Conservation (phyloP, 2,113 vertebrate genomes). For the Sakesphorus luctuosus region DNA sequence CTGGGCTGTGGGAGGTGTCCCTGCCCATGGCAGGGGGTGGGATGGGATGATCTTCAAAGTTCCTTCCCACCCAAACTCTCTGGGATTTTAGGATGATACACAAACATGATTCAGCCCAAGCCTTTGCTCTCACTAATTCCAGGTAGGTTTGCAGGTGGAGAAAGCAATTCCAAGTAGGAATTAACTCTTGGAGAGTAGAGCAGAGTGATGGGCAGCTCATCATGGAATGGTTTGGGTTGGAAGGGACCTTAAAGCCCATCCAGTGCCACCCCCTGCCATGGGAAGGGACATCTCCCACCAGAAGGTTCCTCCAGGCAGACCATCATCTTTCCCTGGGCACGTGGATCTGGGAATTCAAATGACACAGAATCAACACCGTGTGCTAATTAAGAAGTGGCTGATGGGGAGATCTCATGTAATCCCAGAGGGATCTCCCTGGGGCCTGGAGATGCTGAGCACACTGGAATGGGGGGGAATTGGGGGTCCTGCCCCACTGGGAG, state of each 20-base stretch:
- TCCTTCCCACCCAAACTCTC: not conserved
- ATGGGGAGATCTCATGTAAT: not conserved
- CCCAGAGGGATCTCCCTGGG: not conserved
- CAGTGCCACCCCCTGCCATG: not conserved
- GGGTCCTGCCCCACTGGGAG: not conserved
- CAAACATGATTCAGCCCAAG: not conserved
- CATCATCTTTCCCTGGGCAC: not conserved
- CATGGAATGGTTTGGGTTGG: not conserved
- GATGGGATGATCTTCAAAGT: not conserved
- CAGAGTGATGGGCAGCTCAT: not conserved
- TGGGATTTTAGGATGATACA: not conserved
- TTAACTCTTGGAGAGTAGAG: not conserved
- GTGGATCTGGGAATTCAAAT: not conserved
- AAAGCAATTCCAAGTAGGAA: not conserved
- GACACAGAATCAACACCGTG: not conserved
- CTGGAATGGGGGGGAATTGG: accelerated
- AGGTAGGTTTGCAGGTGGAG: not conserved
- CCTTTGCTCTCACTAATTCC: not conserved
- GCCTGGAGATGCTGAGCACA: not conserved
- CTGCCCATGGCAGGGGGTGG: not conserved
- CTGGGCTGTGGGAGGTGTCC: accelerated
- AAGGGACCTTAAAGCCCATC: not conserved
- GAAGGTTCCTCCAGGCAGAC: not conserved
- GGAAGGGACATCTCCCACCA: not conserved
- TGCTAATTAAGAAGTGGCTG: not conserved